Evolutionary conservation across 2,797 vertebrate species (phyloP), one percentile per base, ranked within the genome.

Genomic region (Spinus olivaceus): DNA sequence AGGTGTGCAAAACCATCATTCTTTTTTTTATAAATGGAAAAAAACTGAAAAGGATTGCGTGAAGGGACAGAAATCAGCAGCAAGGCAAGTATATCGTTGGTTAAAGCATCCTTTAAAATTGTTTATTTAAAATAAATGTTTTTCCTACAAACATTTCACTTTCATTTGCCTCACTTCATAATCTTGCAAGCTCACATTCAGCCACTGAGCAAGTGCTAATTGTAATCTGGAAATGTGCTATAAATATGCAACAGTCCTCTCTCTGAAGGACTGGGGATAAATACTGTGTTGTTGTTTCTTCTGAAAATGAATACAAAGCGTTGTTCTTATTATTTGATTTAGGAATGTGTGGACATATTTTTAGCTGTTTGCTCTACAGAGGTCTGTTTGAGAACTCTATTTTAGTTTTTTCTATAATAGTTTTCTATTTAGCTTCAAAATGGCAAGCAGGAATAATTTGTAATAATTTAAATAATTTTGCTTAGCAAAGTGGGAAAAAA

Each of bases 211-310:
- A 93, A 91, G 61, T 81, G 50, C 25, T 92, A 88, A 91, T 78
- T 94, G 69, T 90, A 81, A 88, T 83, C 72, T 91, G 82, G n/a
- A 76, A 88, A 22, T 76, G 65, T 37, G 27, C 9, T 59, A 81
- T 94, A 90, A 92, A 86, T 92, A 92, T 90, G 73, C 35, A 88
- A 41, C 63, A 88, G 70, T 59, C 59, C 22, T 72, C 42, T 77
- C 51, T 94, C 74, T 70, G 73, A 89, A 95, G 39, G 46, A 59
- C n/a, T 20, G 28, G 56, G 33, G 56, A 88, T 88, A 88, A 94
- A 84, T 9, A 59, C 21, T 44, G 12, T 27, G 53, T 37, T 92
- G 37, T 37, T 94, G 4, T 61, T 91, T 83, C 76, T 65, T 63
- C 59, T 69, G 44, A 51, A 88, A 73, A 90, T 39, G 6, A 91